Conservation (phyloP, 2,888 invertebrate genomes). For the Macrosiphum euphorbiae region DNA sequence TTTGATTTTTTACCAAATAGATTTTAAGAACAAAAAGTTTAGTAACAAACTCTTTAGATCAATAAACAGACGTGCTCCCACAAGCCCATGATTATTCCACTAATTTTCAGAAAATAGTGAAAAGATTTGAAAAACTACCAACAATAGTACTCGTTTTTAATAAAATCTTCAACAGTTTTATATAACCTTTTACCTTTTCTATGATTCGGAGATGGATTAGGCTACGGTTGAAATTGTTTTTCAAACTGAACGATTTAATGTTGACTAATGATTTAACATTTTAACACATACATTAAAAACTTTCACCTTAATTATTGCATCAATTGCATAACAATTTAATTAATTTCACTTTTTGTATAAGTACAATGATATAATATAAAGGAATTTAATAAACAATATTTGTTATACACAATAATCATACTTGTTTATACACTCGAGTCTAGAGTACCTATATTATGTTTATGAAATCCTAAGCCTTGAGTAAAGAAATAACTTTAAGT, state of each 20-base stretch:
- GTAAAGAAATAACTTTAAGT: background rate
- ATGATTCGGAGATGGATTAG: background rate
- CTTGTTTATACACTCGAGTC: background rate
- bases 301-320: background rate
- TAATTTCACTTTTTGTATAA: background rate
- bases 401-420: background rate
- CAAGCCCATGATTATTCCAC: background rate
- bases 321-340: background rate
- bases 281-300: background rate
- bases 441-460: no score
- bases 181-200: background rate
- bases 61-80: background rate
- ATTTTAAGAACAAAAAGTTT: background rate
- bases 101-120: background rate
- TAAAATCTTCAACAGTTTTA: background rate
- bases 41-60: background rate
- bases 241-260: background rate
- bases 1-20: background rate
- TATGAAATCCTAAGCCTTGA: no score
- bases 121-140: background rate
- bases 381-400: background rate
- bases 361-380: background rate
- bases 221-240: background rate
- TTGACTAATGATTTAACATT: background rate
- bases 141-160: background rate